phyloP scores from a whole-genome alignment of 2,113 vertebrate species.

The Baryphthengus martii region DNA sequence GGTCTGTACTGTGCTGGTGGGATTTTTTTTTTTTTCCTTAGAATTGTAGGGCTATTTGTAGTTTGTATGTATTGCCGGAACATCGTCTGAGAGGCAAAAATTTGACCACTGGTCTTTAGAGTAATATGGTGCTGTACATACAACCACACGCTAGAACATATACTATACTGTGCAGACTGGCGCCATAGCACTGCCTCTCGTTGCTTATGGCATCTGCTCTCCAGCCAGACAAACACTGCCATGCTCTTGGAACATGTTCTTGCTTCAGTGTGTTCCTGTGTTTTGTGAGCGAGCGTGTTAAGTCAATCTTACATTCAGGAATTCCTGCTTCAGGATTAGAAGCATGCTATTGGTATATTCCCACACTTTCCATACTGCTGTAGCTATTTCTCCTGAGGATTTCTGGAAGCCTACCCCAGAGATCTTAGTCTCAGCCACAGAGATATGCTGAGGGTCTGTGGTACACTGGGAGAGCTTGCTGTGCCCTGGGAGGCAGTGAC shows the following conservation, averaged over 20 bases:
- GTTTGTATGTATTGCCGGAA: background rate
- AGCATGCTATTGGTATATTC: background rate
- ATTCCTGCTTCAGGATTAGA: background rate
- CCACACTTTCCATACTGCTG: background rate
- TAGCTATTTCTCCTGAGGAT: background rate
- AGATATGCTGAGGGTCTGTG: background rate
- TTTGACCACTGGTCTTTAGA: background rate
- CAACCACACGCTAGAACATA: background rate
- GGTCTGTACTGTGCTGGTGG: background rate
- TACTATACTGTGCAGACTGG: background rate
- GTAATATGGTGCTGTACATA: background rate
- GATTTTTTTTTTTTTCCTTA: background rate
- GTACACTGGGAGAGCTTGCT: background rate
- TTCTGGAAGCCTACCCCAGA: background rate
- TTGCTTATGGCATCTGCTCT: background rate
- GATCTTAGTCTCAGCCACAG: background rate
- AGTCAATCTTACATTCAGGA: background rate
- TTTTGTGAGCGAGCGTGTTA: background rate
- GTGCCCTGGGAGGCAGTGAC: background rate
- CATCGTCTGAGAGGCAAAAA: background rate
- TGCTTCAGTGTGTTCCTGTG: background rate
- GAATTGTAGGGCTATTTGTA: background rate
- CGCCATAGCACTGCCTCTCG: background rate
- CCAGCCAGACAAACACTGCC: background rate
- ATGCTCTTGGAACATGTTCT: background rate